These are phyloP conservation scores for Adelges cooleyi DNA, from an alignment of 1,140 invertebrate genomes.

Conservation along the genomic window DNA sequence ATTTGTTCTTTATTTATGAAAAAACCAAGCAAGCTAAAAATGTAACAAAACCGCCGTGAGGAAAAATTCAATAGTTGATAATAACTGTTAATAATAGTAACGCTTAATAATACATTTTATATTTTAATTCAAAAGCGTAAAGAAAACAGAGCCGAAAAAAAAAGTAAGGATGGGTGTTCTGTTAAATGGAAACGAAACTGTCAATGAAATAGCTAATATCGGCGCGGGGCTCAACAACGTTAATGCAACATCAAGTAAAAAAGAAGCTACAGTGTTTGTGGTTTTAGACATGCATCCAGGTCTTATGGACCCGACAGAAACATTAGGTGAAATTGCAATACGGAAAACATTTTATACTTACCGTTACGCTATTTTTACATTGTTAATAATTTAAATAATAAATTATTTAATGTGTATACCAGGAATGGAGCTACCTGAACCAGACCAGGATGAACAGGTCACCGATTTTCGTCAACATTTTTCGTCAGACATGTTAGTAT, in stretches of 20 bases:
- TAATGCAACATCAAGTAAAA: constrained; percentile 31
- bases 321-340: constrained; percentile 42
- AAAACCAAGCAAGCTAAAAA: constrained; percentile 23
- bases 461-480: constrained; percentile 57
- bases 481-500: constrained; percentile 46
- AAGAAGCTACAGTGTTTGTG: constrained; percentile 46
- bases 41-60: constrained; percentile 2
- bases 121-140: neutral
- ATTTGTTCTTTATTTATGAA: constrained; percentile 19
- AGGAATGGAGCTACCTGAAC: constrained; percentile 53
- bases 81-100: too few relatives aligned
- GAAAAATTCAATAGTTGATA: too few relatives aligned
- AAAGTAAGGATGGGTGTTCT: constrained; percentile 22
- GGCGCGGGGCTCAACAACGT: constrained; percentile 6
- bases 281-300: constrained; percentile 56
- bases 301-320: constrained; percentile 53
- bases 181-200: constrained; percentile 12
- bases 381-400: too few relatives aligned
- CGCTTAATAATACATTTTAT: neutral
- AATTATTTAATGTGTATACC: neutral
- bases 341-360: too few relatives aligned
- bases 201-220: constrained; percentile 14
- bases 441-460: constrained; percentile 51
- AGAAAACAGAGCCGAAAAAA: constrained; percentile 10
- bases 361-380: too few relatives aligned